Evolutionary conservation across 2,113 vertebrate genomes (phyloP).

Genomic region (Lipotes vexillifer): DNA sequence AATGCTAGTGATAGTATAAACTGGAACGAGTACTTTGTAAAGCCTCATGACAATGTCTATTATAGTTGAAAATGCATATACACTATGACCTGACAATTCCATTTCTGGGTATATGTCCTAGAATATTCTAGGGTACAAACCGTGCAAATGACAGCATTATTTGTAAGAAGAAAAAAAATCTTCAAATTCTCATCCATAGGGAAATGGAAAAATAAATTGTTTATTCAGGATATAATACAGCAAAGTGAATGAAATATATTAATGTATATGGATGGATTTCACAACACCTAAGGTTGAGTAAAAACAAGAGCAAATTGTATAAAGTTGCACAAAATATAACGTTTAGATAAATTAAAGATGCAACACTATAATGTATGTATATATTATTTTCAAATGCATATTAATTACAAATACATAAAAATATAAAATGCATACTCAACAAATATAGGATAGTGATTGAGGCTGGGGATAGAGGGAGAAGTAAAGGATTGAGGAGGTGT

Average conservation of each 20-base stretch:
- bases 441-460: neutral
- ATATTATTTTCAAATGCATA: neutral
- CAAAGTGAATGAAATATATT: neutral
- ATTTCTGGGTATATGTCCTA: neutral
- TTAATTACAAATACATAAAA: neutral
- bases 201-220: neutral
- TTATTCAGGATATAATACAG: neutral
- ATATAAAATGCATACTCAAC: neutral
- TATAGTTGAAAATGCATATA: neutral
- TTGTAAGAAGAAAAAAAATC: neutral
- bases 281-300: neutral
- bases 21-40: neutral
- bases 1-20: neutral
- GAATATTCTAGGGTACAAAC: neutral
- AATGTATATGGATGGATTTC: neutral
- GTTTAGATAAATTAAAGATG: neutral
- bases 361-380: neutral
- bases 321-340: neutral
- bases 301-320: neutral
- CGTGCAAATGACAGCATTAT: neutral
- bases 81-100: neutral
- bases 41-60: neutral
- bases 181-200: neutral
- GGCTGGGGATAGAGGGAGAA: neutral
- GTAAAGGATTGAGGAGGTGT: neutral